Base-by-base conservation (phyloP, 2,888 invertebrate genomes). In the Tenthredo amoena region DNA sequence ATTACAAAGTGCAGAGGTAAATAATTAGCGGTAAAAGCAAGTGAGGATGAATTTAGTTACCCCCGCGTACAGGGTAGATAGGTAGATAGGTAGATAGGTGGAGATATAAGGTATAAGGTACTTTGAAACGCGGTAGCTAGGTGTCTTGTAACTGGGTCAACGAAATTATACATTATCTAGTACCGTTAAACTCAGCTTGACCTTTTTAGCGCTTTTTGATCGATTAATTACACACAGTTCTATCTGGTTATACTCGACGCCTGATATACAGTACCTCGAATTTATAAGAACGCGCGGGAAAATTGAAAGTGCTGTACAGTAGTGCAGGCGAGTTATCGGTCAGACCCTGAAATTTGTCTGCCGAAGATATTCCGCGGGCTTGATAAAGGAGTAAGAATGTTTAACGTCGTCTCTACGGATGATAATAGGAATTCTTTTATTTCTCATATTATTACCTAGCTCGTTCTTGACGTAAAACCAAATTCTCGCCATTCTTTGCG, bases 151-250 rank as follows among this genome's bases (percentile, higher is more conserved):
- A 81, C 79, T 81, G 58, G 79, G 79, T 81, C 79, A 81, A 62
- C 58, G 58, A 81, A 81, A 81, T 81, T 81, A 81, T 40, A 81
- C 58, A 81, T 81, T 81, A 81, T 37, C 79, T 12, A 31, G 58
- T 62, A 37, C 37, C 62, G 37, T 21, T 81, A 81, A 81, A 81
- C 79, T 62, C 62, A 21, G 79, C 37, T 81, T 58, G 40, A 81
- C 79, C 79, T 81, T 58, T 62, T 81, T 81, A 58, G 37, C 58
- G 62, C 37, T 81, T 81, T 58, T 58, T 40, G 50, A 81, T 81
- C 79, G 79, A 81, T 81, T 62, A 47, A 77, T 77, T 81, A 37
- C 34, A 47, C 47, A 55, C 31, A n/a, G 37, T 31, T 79, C 21
- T 15, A 47, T 15, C 43, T 15, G 47, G 12, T 34, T 40, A 40